Evolutionary conservation across 2,888 invertebrate genomes (phyloP).

Genomic region (Acronicta alni): DNA sequence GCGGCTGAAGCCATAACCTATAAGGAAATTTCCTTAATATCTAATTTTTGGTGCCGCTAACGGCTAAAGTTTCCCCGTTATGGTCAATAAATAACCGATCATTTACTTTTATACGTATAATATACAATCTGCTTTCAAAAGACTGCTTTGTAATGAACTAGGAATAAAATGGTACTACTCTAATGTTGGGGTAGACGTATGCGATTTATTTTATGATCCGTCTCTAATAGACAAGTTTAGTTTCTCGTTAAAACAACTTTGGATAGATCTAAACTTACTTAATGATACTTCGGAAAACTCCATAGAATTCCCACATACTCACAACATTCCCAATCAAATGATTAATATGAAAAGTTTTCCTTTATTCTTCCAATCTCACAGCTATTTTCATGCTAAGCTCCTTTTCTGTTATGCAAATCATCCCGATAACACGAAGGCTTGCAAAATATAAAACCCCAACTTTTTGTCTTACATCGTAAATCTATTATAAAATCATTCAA

Average conservation of each 20-base stretch:
- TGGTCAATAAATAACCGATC: conserved; percentile 70
- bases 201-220: conserved; percentile 27
- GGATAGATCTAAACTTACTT: conserved; percentile 5
- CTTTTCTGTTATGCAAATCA: conserved; percentile 51
- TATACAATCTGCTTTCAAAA: conserved; percentile 45
- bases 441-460: conserved; percentile 16
- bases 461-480: conserved; percentile 27
- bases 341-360: conserved; percentile 9
- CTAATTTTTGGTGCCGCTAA: conserved; percentile 72
- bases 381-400: conserved; percentile 32
- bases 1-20: conserved; percentile 47
- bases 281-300: neutral
- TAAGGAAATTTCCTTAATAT: conserved; percentile 68
- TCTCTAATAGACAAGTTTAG: conserved; percentile 23
- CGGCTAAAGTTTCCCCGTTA: conserved; percentile 70
- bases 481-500: conserved; percentile 37
- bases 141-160: conserved; percentile 43
- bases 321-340: conserved; percentile 3
- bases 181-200: neutral
- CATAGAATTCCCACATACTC: conserved; percentile 1
- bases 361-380: conserved; percentile 23
- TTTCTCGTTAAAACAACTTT: conserved; percentile 5
- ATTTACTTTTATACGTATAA: conserved; percentile 59
- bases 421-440: conserved; percentile 25
- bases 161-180: conserved; percentile 11